A percentile compares a stretch with the other conserved stretches of the same genome.
Conservation (phyloP, 2,113 vertebrate genomes). For the Cyanoliseus patagonus region DNA sequence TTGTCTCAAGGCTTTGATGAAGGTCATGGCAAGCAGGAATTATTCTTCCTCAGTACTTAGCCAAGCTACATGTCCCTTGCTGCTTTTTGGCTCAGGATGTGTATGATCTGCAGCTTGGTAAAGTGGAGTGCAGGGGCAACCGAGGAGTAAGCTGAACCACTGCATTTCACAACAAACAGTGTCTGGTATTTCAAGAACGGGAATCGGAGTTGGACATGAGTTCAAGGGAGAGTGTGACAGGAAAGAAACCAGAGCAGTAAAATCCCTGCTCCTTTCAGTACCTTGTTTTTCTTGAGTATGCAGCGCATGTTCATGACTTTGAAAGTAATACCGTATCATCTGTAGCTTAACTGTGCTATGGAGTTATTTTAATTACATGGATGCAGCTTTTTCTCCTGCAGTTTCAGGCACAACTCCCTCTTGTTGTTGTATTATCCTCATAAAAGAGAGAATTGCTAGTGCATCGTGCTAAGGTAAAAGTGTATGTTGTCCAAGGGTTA, state of each 20-base stretch:
- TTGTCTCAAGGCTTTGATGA: background rate
- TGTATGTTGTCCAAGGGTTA: background rate
- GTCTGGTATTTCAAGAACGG: background rate
- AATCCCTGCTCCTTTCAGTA: background rate
- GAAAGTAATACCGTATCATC: background rate
- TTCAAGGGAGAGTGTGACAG: background rate
- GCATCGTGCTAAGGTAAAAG: background rate
- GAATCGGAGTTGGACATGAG: background rate
- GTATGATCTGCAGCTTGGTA: background rate
- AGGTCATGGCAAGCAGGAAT: background rate
- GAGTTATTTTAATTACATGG: background rate
- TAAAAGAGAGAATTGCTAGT: background rate
- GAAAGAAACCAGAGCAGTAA: background rate
- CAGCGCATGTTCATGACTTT: fast-evolving
- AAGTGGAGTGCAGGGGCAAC: fast-evolving
- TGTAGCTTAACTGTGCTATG: background rate
- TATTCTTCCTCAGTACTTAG: background rate
- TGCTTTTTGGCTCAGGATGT: background rate
- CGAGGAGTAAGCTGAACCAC: background rate
- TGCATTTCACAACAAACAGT: background rate
- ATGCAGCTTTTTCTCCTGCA: background rate
- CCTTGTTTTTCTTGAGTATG: fast-evolving
- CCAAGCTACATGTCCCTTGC: background rate
- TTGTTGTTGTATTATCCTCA: background rate
- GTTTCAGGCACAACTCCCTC: background rate